A percentile compares a stretch with the other conserved stretches of the same genome.
Conservation (phyloP, 1,140 invertebrate species). For the Drosophila repleta region DNA sequence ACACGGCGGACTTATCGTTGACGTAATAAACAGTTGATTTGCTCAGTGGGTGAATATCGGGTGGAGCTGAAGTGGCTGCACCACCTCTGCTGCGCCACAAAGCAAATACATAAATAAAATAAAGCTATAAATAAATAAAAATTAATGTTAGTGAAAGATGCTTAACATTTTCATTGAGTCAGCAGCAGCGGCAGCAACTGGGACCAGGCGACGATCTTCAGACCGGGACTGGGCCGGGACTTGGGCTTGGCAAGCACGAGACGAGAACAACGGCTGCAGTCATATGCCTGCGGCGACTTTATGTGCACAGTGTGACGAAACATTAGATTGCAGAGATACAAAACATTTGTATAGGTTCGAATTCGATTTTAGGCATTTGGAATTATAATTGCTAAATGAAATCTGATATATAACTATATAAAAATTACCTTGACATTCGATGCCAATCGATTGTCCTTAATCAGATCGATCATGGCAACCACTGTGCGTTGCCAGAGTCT, state of each 20-base stretch:
- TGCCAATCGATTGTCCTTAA: neutral
- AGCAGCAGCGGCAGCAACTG: slow-evolving; percentile 5
- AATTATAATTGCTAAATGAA: too few relatives aligned
- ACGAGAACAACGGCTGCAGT: slow-evolving; percentile 8
- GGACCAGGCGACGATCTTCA: neutral
- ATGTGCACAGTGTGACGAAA: slow-evolving; percentile 9
- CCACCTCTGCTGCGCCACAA: slow-evolving; percentile 15
- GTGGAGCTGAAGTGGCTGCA: neutral
- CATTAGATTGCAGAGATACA: too few relatives aligned
- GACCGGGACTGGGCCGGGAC: neutral
- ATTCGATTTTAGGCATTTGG: too few relatives aligned
- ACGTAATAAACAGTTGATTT: slow-evolving; percentile 7
- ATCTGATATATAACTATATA: neutral
- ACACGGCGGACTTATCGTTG: neutral
- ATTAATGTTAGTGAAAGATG: slow-evolving; percentile 76
- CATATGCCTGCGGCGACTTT: slow-evolving; percentile 22
- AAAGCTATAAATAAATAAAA: slow-evolving; percentile 70
- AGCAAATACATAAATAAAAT: slow-evolving; percentile 63
- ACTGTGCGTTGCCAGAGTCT: slow-evolving; percentile 18
- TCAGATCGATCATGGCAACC: neutral
- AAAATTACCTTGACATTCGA: neutral
- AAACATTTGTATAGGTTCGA: too few relatives aligned
- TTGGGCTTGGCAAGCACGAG: slow-evolving; percentile 7
- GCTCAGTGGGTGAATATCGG: neutral
- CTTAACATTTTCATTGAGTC: slow-evolving; percentile 74